Percentiles rank a stretch among this genome's conserved stretches.
Evolutionary conservation across 2,113 vertebrate genomes (phyloP).

Genomic region (Chroicocephalus ridibundus): DNA sequence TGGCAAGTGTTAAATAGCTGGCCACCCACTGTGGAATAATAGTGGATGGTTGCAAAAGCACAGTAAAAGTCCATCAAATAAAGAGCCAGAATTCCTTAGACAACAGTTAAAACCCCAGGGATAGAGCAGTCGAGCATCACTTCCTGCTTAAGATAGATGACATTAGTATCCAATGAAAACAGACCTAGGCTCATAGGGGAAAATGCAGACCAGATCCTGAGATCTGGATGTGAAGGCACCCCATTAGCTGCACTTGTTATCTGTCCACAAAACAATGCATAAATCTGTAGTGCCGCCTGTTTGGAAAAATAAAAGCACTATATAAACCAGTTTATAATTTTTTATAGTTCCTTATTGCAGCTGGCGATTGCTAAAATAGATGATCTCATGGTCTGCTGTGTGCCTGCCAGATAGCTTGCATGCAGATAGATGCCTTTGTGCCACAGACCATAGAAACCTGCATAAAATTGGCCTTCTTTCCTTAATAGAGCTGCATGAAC

Average conservation of each 20-base stretch:
- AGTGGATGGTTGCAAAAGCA: conserved; percentile 50
- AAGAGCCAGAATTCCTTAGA: conserved; percentile 63
- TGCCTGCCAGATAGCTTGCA: conserved; percentile 76
- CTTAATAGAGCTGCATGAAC: conserved; percentile 80
- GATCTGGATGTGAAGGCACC: background rate
- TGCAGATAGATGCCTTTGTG: conserved; percentile 83
- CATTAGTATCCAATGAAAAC: conserved; percentile 47
- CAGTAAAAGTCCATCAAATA: conserved; percentile 59
- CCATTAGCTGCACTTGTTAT: conserved; percentile 50
- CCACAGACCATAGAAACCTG: conserved; percentile 80
- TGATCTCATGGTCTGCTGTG: conserved; percentile 77
- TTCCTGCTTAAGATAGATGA: conserved; percentile 71
- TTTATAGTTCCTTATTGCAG: conserved; percentile 71
- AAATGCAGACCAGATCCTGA: background rate
- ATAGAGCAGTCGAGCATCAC: conserved; percentile 71
- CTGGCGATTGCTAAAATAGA: conserved; percentile 73
- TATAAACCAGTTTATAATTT: conserved; percentile 79
- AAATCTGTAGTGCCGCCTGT: conserved; percentile 51
- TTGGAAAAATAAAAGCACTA: conserved; percentile 57
- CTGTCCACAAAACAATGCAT: conserved; percentile 38
- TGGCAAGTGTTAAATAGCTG: conserved; percentile 53
- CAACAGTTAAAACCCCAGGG: conserved; percentile 62
- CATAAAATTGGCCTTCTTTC: conserved; percentile 86
- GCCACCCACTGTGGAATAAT: conserved; percentile 56
- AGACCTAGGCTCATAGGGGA: background rate